Evolutionary conservation across 2,888 invertebrate species (phyloP), one percentile per base, ranked within the genome.

Genomic region (Agrotis ipsilon): DNA sequence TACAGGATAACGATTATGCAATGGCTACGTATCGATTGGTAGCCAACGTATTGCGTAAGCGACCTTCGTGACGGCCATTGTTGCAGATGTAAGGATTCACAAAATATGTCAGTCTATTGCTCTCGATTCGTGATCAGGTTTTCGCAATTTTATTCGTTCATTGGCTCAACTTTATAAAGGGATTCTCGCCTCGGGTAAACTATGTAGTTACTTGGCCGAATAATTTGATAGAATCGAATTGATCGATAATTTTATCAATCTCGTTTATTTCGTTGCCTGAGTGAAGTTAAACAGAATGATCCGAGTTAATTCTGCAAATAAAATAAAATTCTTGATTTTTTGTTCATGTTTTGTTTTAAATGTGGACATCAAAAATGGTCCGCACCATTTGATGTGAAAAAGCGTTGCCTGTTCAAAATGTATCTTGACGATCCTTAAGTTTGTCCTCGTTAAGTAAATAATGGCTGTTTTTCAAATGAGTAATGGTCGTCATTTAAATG

Each of bases 31-130:
- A 93, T 94, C 88, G 94, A 94, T 94, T 92, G 83, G 78, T 69
- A 74, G 84, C 59, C 68, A 82, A 86, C 87, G 87, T 80, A 87
- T 92, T 92, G 91, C 91, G 92, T 93, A 92, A 91, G 88, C 86
- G 88, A 81, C 91, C 91, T 90, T 87, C 86, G 79, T 60, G 70
- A 80, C 85, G 88, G 81, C 70, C 85, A 80, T 64, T 82, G 84
- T 82, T 90, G 92, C 93, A 93, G 86, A 88, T 92, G 86, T 94
- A 91, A 89, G 94, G 94, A 91, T 94, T 94, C 94, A 76, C 87
- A 65, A 87, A 90, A 89, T 87, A 81, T 82, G 77, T 45, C 76
- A 27, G 62, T 27, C 24, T 43, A 86, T 86, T 87, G 79, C 79
- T 84, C 75, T 82, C 69, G 48, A 48, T 49, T 66, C 27, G 45